A percentile compares a stretch with the other conserved stretches of the same genome.
phyloP scores from a whole-genome alignment of 2,888 invertebrate genomes.

The Schizotus pectinicornis region DNA sequence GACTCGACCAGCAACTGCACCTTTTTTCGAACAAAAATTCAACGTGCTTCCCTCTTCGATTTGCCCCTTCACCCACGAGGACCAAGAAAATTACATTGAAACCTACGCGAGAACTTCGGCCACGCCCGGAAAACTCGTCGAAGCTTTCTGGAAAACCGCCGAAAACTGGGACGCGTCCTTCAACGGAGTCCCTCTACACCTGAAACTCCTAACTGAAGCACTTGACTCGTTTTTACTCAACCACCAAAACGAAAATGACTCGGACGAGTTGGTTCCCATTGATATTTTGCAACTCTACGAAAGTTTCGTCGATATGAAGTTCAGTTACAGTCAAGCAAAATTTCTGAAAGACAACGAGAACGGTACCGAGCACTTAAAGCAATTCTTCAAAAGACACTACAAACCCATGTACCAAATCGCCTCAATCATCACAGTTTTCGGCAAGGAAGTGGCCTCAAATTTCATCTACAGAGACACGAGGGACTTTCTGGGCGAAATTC shows the following conservation, averaged over 20 bases:
- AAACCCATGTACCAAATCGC: neutral
- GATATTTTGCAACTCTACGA: slow-evolving; percentile 2
- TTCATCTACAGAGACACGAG: neutral
- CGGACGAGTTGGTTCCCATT: neutral
- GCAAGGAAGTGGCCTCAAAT: neutral
- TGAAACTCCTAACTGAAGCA: neutral
- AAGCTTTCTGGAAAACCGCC: neutral
- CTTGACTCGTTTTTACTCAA: neutral
- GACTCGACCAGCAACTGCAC: neutral
- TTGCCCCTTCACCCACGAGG: neutral
- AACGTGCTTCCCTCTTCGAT: neutral
- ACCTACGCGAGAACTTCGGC: neutral
- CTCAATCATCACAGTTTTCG: slow-evolving; percentile 4
- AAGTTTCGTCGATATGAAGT: slow-evolving; percentile 4
- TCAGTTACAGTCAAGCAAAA: neutral
- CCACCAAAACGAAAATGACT: neutral
- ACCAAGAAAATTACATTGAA: neutral
- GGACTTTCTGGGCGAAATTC: neutral
- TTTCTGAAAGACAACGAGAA: neutral
- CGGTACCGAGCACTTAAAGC: neutral
- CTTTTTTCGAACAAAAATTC: slow-evolving; percentile 1
- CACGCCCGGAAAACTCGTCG: neutral
- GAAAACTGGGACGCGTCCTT: neutral
- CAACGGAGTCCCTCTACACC: neutral
- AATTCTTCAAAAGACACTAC: neutral